A percentile compares a stretch with the other conserved stretches of the same genome.
Conservation (phyloP, 2,113 vertebrate genomes). For the Mesembrinibis cayennensis region DNA sequence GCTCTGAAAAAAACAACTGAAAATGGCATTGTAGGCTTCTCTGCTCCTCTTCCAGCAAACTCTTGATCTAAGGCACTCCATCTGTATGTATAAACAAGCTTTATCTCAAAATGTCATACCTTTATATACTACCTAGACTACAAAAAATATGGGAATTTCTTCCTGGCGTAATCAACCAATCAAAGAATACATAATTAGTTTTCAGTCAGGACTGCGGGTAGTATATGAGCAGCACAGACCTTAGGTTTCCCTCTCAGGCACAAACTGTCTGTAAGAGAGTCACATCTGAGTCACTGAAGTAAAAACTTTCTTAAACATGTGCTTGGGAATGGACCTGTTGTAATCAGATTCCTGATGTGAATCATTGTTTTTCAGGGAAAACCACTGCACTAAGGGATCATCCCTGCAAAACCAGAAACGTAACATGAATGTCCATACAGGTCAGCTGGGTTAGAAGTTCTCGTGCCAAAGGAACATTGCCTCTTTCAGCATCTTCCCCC, state of each 20-base stretch:
- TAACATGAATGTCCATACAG: fast-evolving
- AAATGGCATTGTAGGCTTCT: neutral
- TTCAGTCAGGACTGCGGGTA: neutral
- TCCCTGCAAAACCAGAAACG: neutral
- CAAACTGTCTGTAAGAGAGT: neutral
- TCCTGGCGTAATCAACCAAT: neutral
- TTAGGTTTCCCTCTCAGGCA: neutral
- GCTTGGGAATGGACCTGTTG: neutral
- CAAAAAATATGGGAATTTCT: neutral
- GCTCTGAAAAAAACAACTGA: neutral
- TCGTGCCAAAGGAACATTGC: neutral
- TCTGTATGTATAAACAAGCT: neutral
- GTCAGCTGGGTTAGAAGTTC: neutral
- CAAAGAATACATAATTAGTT: neutral
- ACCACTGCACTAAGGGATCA: neutral
- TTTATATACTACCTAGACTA: neutral
- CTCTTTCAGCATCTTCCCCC: neutral
- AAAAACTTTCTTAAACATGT: neutral
- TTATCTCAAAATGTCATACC: neutral
- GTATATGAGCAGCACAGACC: neutral
- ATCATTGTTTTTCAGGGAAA: neutral
- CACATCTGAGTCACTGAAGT: neutral
- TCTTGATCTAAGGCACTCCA: neutral
- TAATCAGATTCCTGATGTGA: neutral
- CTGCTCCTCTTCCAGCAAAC: neutral